phyloP scores from a whole-genome alignment of 1,140 invertebrate genomes.

The Bombus waltoni region DNA sequence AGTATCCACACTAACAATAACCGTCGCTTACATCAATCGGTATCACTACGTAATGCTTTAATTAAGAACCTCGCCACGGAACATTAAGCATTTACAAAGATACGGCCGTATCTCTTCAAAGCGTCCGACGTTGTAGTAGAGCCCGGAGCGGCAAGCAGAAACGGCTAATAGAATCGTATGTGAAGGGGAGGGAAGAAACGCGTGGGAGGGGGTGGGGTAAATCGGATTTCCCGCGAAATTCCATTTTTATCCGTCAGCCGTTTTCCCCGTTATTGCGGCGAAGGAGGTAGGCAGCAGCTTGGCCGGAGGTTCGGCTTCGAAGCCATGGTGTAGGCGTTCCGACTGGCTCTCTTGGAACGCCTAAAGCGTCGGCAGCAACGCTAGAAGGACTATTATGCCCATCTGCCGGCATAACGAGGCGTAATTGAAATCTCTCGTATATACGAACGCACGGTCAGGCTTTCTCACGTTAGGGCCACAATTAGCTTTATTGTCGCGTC shows the following conservation, averaged over 20 bases:
- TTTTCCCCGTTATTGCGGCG: constrained; percentile 33
- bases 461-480: constrained; percentile 74
- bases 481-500: constrained; percentile 76
- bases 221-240: constrained; percentile 50
- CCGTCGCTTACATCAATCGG: too few species aligned
- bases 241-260: constrained; percentile 49
- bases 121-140: neutral
- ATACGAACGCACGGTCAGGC: constrained; percentile 53
- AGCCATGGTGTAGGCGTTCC: constrained; percentile 51
- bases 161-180: constrained; percentile 24
- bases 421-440: constrained; percentile 77
- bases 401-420: constrained; percentile 77
- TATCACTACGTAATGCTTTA: neutral
- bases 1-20: neutral
- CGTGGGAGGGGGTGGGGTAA: neutral
- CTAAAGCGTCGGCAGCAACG: constrained; percentile 65
- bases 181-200: neutral
- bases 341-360: constrained; percentile 47
- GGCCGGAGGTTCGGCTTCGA: constrained; percentile 7
- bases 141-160: neutral
- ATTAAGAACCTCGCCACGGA: neutral
- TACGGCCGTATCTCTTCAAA: neutral
- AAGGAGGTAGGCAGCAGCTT: neutral
- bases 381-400: constrained; percentile 73
- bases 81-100: neutral